Conservation (phyloP, 2,113 vertebrate species). For the Strix uralensis region DNA sequence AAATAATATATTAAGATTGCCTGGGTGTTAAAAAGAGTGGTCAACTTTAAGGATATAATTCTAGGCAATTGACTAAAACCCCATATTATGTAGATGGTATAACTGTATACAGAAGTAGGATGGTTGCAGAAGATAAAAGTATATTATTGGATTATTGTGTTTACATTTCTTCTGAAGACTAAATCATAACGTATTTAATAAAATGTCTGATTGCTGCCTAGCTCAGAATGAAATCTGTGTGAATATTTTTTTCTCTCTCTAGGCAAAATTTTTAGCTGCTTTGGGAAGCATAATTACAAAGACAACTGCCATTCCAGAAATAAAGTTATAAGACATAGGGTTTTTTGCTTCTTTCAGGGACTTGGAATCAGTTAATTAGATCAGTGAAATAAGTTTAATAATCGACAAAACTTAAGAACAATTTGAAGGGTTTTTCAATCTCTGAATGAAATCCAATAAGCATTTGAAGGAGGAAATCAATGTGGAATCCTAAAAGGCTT, state of each 20-base stretch:
- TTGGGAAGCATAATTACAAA: neutral
- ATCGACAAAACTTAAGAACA: slow-evolving; percentile 19
- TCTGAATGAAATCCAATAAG: slow-evolving; percentile 56
- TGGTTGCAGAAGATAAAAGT: neutral
- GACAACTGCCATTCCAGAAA: neutral
- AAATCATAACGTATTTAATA: neutral
- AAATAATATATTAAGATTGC: neutral
- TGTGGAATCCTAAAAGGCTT: slow-evolving; percentile 43
- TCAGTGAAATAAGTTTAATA: slow-evolving; percentile 9
- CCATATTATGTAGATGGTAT: neutral
- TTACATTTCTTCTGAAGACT: neutral
- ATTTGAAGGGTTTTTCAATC: slow-evolving; percentile 41
- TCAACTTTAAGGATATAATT: neutral
- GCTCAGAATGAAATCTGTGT: neutral
- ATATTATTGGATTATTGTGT: neutral
- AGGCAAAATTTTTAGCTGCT: neutral
- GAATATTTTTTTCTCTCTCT: neutral
- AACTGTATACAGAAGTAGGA: neutral
- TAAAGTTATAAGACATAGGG: neutral
- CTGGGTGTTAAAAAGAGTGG: neutral
- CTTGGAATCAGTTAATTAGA: slow-evolving; percentile 28
- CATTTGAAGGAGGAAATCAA: slow-evolving; percentile 37
- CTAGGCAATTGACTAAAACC: neutral
- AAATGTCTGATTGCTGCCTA: neutral
- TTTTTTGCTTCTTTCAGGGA: neutral